Percentiles rank a stretch among this genome's conserved stretches.
These are phyloP conservation scores for Zoanthus gigantus DNA, from an alignment of 92 coral and sea anemone genomes.

Conservation along the genomic window DNA sequence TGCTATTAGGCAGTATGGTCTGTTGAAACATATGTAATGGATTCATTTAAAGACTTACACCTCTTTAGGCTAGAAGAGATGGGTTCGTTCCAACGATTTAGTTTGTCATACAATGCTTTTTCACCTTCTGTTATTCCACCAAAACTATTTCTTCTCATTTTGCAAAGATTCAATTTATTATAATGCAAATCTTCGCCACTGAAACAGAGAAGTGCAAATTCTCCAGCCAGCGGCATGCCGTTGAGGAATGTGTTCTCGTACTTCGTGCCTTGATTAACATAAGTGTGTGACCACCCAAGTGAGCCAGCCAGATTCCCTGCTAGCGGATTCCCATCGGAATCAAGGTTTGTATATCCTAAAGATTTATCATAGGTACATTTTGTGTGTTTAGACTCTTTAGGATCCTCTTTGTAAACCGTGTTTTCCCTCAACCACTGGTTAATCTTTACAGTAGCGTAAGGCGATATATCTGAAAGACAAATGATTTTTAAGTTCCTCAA, in stretches of 20 bases:
- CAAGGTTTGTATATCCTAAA: neutral
- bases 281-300: neutral
- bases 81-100: neutral
- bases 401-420: neutral
- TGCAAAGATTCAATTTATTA: neutral
- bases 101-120: conserved; percentile 15
- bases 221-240: conserved; percentile 15
- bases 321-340: neutral
- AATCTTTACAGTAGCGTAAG: conserved; percentile 35
- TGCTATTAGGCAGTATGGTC: too few species aligned
- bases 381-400: neutral
- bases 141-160: conserved; percentile 26
- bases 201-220: conserved; percentile 7
- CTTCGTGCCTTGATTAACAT: neutral
- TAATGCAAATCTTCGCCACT: neutral
- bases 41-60: neutral
- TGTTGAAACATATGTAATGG: too few species aligned
- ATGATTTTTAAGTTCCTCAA: too few species aligned
- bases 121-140: conserved; percentile 21
- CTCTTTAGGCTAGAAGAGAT: neutral
- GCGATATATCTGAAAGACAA: neutral
- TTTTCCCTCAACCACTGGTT: conserved; percentile 31
- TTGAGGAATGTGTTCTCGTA: neutral
- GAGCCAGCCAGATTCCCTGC: conserved; percentile 26
- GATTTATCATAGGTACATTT: neutral